phyloP scores from a whole-genome alignment of 2,888 invertebrate species.

The Tetanocera ferruginea region DNA sequence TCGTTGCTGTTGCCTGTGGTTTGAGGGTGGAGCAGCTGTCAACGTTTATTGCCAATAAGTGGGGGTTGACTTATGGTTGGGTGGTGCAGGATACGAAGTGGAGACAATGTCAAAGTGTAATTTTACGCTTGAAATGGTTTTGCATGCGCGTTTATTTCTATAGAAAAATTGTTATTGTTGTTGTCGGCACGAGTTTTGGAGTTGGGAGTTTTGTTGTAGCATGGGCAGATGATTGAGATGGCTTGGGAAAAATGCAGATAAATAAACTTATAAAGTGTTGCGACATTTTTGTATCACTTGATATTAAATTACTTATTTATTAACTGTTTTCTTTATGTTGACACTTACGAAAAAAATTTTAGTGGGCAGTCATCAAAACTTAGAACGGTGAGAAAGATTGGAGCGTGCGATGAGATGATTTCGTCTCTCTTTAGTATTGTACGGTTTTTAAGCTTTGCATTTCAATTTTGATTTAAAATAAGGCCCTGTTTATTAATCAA shows the following conservation, averaged over 20 bases:
- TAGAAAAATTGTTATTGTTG: background rate
- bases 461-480: too few species aligned
- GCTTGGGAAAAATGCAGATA: background rate
- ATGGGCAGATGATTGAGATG: background rate
- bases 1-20: slow-evolving; percentile 39
- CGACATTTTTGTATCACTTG: background rate
- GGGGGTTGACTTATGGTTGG: slow-evolving; percentile 50
- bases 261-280: too few species aligned
- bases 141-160: slow-evolving; percentile 51
- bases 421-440: too few species aligned
- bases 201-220: background rate
- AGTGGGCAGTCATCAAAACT: too few species aligned
- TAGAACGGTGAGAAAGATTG: too few species aligned
- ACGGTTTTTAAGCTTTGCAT: too few species aligned
- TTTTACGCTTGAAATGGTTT: slow-evolving; percentile 65
- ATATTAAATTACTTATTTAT: too few species aligned
- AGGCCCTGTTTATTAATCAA: too few species aligned
- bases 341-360: too few species aligned
- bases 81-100: slow-evolving; percentile 7
- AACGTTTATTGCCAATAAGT: slow-evolving; percentile 65
- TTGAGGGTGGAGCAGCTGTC: slow-evolving; percentile 37
- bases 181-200: background rate
- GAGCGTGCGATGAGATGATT: too few species aligned
- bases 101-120: slow-evolving; percentile 65
- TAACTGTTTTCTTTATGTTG: too few species aligned